These are phyloP conservation scores for Pelochelys cantorii DNA, from an alignment of 2,797 vertebrate genomes.

Conservation along the genomic window DNA sequence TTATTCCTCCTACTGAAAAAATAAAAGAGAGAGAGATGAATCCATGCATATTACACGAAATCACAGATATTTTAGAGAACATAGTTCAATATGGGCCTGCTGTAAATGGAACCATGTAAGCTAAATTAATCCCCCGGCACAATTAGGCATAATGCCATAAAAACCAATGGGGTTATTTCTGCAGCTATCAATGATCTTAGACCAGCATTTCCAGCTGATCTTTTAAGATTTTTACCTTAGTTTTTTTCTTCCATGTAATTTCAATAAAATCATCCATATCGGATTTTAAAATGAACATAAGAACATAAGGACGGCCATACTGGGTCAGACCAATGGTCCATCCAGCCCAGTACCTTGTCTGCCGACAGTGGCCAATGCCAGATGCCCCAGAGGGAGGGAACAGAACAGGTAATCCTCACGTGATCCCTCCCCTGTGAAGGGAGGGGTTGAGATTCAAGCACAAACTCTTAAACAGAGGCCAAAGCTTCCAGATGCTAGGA, in stretches of 20 bases:
- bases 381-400: no score
- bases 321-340: no score
- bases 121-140: not conserved
- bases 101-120: not conserved
- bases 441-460: not conserved
- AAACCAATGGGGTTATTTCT: not conserved
- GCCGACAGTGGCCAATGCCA: no score
- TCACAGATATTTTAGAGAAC: not conserved
- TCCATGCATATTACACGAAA: not conserved
- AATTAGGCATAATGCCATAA: not conserved
- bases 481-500: not conserved
- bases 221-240: accelerated
- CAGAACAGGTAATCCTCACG: no score
- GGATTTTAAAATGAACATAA: not conserved
- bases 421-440: not conserved
- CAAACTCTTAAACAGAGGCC: not conserved
- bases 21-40: constrained; percentile 46
- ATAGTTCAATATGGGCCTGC: not conserved
- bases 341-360: no score
- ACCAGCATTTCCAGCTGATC: not conserved
- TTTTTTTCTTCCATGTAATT: not conserved
- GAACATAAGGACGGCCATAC: no score
- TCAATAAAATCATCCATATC: not conserved
- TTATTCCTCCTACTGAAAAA: constrained; percentile 58
- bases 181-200: not conserved